Evolutionary conservation across 1,140 invertebrate genomes (phyloP).

Genomic region (Caenorhabditis latens): DNA sequence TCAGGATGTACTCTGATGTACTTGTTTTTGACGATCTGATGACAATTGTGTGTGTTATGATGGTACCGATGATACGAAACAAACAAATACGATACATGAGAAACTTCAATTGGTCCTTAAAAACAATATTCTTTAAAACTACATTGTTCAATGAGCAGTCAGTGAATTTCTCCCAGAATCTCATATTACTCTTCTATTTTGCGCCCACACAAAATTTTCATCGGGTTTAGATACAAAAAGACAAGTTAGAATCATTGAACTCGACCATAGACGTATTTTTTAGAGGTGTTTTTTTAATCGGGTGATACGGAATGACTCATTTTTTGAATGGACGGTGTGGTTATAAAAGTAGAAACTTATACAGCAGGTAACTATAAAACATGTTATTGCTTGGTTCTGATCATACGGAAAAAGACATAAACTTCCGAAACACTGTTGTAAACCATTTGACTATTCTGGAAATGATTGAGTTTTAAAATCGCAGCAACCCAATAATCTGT

Average conservation of each 20-base stretch:
- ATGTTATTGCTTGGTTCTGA: too few species aligned
- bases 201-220: constrained; percentile 23
- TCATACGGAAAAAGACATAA: not conserved
- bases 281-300: too few species aligned
- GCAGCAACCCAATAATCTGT: too few species aligned
- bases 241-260: too few species aligned
- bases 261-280: too few species aligned
- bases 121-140: not conserved
- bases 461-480: too few species aligned
- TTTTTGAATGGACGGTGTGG: too few species aligned
- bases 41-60: not conserved
- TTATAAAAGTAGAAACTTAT: too few species aligned
- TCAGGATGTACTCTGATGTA: constrained; percentile 6
- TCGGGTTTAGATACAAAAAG: too few species aligned
- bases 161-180: constrained; percentile 15
- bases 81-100: not conserved
- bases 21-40: not conserved
- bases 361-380: constrained; percentile 5
- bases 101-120: not conserved
- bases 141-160: constrained; percentile 26
- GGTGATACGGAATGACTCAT: too few species aligned
- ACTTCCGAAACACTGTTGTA: not conserved
- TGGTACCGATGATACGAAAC: not conserved
- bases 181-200: constrained; percentile 6
- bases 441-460: too few species aligned